Base-by-base conservation (phyloP, 1,140 invertebrate genomes). In the Drosophila pallidifrons region DNA sequence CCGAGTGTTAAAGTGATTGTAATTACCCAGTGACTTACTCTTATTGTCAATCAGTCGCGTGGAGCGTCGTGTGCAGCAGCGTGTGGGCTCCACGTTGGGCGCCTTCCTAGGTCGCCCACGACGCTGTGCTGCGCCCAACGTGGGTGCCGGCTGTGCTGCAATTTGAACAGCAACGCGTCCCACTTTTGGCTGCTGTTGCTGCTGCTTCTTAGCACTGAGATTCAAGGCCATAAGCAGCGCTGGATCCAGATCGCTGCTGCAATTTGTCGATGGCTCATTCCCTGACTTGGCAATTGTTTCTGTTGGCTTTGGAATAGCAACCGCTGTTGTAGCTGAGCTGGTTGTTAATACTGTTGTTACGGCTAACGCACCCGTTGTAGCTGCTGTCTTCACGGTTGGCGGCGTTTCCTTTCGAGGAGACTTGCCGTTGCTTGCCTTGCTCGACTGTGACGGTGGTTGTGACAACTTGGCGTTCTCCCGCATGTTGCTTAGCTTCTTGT, bases 181-280 rank as follows among this genome's bases (percentile, higher is more conserved):
- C 5, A 49, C 7, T 11, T 77, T 86, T 11, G 65, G 51, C 49
- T 68, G 20, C 30, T 65, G 51, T 35, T 55, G 63, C 5, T 65
- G 61, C 49, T 90, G 81, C 35, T 92, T 92, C 15, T 89, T 92
- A 28, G 83, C 91, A 2, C 91, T 92, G 0, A 92, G 67, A 69
- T 92, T 77, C 0, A 92, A 46, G 0, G 91, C 91, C 0, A 75
- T 70, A 0, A 92, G 59, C 45, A 92, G 69, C 15, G 81, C 90
- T 2, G 88, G 74, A 61, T 88, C 83, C 7, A 79, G 52, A 35
- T 69, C 73, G 13, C 67, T 73, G 64, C 64, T 47, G 13, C 32
- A 47, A 20, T 20, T 41, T 20, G 10, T 6, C 3, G 5, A 11
- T 28, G 15, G 30, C 16, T 73, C 54, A 38, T 38, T 38, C 2